Percentiles rank a stretch among this genome's conserved stretches.
These are phyloP conservation scores for Thymallus thymallus DNA, from an alignment of 2,113 vertebrate species.

Conservation along the genomic window DNA sequence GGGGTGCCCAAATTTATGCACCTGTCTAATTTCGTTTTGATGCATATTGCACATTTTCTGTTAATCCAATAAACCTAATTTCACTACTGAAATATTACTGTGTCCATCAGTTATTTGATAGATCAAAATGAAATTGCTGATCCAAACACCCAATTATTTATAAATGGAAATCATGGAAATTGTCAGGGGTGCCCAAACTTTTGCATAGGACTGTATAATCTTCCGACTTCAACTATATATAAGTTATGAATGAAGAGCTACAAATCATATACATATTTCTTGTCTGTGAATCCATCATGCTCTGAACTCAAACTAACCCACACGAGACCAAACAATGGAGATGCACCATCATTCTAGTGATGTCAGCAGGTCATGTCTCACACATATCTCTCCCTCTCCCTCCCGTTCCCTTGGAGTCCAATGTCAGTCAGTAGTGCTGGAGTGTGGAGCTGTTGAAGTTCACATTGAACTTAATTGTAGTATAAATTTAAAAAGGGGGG, in stretches of 20 bases:
- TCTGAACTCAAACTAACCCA: conserved; percentile 10
- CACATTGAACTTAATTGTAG: conserved; percentile 34
- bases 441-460: conserved; percentile 17
- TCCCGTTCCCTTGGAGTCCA: too few species aligned
- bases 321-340: conserved; percentile 20
- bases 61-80: too few species aligned
- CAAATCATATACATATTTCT: conserved; percentile 53
- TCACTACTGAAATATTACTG: too few species aligned
- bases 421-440: conserved; percentile 20
- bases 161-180: too few species aligned
- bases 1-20: too few species aligned
- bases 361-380: conserved; percentile 17
- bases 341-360: conserved; percentile 79
- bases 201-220: too few species aligned
- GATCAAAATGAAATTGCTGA: too few species aligned
- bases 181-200: too few species aligned
- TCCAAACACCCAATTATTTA: too few species aligned
- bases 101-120: too few species aligned
- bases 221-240: conserved; percentile 81
- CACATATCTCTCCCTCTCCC: conserved; percentile 82
- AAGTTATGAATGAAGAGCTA: conserved; percentile 29
- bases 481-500: conserved; percentile 25
- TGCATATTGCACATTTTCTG: too few species aligned
- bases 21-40: too few species aligned
- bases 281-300: conserved; percentile 44